Conservation (phyloP, 2,888 invertebrate genomes). For the Lycia hirtaria region DNA sequence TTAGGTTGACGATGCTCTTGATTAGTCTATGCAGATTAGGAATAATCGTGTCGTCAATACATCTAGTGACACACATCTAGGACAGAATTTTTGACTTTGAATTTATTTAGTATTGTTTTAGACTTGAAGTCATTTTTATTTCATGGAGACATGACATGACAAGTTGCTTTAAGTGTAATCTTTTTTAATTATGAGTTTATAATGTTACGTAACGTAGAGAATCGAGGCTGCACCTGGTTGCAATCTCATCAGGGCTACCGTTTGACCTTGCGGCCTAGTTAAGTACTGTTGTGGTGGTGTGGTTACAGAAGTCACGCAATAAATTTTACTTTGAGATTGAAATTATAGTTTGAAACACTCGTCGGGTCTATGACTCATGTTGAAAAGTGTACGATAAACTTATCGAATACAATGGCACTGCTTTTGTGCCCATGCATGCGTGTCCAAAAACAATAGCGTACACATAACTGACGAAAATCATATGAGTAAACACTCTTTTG, state of each 20-base stretch:
- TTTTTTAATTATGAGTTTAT: not conserved
- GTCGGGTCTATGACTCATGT: not conserved
- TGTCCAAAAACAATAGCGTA: not conserved
- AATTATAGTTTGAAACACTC: not conserved
- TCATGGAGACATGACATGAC: too few species aligned
- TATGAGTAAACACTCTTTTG: not conserved
- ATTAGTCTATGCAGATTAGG: too few species aligned
- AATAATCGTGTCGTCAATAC: too few species aligned
- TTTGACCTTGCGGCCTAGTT: slow-evolving; percentile 20
- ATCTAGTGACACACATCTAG: too few species aligned
- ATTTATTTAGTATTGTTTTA: too few species aligned
- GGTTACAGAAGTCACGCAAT: slow-evolving; percentile 22
- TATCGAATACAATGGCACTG: not conserved
- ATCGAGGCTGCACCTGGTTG: slow-evolving; percentile 15
- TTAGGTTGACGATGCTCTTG: too few species aligned
- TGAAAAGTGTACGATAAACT: not conserved
- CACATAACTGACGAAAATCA: not conserved
- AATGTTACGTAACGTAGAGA: slow-evolving; percentile 5
- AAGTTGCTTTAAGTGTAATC: too few species aligned
- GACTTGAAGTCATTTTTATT: too few species aligned
- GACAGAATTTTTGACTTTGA: too few species aligned
- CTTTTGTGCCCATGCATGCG: not conserved
- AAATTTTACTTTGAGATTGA: not conserved
- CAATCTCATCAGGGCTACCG: slow-evolving; percentile 20
- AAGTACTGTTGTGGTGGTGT: slow-evolving; percentile 14